A percentile compares a stretch with the other conserved stretches of the same genome.
These are phyloP conservation scores for Steinernema feltiae DNA, from an alignment of 1,140 invertebrate species.

Conservation along the genomic window DNA sequence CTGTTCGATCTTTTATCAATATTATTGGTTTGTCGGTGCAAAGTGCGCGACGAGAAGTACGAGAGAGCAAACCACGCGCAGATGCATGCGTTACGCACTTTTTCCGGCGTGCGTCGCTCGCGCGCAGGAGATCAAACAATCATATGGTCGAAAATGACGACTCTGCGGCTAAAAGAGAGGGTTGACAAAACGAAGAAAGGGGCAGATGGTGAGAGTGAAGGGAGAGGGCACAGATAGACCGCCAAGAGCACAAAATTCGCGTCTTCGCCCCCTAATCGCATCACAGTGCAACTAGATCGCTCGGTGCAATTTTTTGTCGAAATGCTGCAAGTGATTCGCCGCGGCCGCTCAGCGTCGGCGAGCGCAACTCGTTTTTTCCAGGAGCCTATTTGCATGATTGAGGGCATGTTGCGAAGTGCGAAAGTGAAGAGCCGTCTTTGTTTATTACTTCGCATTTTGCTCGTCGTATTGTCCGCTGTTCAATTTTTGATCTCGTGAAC, in stretches of 20 bases:
- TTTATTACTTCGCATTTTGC: background rate
- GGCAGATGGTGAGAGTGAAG: background rate
- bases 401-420: background rate
- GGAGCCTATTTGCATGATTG: background rate
- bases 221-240: background rate
- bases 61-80: background rate
- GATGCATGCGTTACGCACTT: constrained; percentile 3
- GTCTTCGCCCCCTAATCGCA: background rate
- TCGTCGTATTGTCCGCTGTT: constrained; percentile 8
- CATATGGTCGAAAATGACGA: background rate
- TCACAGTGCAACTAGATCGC: constrained; percentile 11
- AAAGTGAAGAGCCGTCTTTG: background rate
- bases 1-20: constrained; percentile 1
- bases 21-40: background rate
- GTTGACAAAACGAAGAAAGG: constrained; percentile 1
- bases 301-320: background rate
- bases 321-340: too few species aligned
- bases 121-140: background rate
- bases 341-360: too few species aligned
- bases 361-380: too few species aligned
- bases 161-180: background rate
- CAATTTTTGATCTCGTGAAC: constrained; percentile 13
- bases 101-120: background rate
- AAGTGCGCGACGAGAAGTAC: background rate
- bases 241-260: constrained; percentile 8